Evolutionary conservation across 2,797 vertebrate species (phyloP).

Genomic region (Vultur gryphus): DNA sequence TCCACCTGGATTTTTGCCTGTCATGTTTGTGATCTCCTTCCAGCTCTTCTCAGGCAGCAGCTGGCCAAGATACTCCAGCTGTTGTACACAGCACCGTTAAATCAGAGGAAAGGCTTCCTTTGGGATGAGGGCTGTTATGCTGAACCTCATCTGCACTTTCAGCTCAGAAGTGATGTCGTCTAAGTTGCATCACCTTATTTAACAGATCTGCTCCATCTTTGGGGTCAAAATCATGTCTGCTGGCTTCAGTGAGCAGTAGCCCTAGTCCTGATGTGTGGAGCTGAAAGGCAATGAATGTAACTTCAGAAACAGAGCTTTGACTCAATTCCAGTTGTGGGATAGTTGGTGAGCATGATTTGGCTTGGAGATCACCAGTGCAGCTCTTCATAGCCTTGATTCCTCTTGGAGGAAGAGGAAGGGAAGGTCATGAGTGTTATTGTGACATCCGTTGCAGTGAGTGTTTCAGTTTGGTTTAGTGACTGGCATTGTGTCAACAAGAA

Average conservation of each 20-base stretch:
- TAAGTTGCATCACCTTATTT: background rate
- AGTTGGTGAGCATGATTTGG: background rate
- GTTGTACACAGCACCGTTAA: background rate
- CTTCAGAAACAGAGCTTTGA: background rate
- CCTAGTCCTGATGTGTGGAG: background rate
- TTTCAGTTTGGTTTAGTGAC: background rate
- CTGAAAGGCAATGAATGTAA: background rate
- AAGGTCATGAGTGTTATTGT: rapidly evolving
- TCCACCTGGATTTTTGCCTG: background rate
- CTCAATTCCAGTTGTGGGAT: background rate
- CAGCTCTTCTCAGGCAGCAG: background rate
- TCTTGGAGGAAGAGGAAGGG: background rate
- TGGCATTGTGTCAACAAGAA: background rate
- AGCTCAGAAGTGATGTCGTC: background rate
- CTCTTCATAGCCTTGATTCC: background rate
- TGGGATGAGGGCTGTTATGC: background rate
- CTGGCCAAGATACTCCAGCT: background rate
- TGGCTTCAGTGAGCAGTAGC: background rate
- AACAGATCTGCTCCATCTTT: background rate
- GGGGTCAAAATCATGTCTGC: background rate
- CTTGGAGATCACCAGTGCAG: background rate
- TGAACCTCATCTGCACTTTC: background rate
- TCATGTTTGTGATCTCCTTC: background rate
- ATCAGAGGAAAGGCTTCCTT: background rate
- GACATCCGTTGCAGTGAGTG: rapidly evolving